Evolutionary conservation across 2,113 vertebrate genomes (phyloP).

Genomic region (Hucho hucho): DNA sequence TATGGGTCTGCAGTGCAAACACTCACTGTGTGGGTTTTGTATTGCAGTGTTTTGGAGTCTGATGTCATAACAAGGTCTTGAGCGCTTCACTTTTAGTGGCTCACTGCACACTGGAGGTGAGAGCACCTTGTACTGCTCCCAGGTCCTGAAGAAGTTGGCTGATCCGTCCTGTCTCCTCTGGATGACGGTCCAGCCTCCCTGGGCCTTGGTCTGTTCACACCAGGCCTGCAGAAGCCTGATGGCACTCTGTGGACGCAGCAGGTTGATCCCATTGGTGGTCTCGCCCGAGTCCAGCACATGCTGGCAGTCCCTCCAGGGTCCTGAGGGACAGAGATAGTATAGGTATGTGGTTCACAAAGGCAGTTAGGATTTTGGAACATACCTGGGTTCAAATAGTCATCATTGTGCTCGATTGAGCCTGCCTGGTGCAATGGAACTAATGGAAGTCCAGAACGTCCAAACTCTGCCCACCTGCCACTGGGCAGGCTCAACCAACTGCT

Average conservation of each 20-base stretch:
- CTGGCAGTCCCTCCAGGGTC: constrained; percentile 85
- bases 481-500: no score
- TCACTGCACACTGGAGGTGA: neutral
- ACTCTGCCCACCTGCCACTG: no score
- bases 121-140: constrained; percentile 88
- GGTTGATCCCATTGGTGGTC: constrained; percentile 78
- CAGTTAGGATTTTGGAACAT: neutral
- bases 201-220: constrained; percentile 81
- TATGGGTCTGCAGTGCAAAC: neutral
- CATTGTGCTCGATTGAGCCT: neutral
- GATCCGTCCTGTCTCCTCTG: constrained; percentile 88
- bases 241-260: constrained; percentile 72
- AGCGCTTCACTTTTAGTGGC: no score
- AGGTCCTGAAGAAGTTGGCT: constrained; percentile 86
- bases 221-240: constrained; percentile 80
- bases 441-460: no score
- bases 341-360: neutral
- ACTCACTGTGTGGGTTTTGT: neutral
- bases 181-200: constrained; percentile 88
- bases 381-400: no score
- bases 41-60: neutral
- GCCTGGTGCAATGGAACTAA: neutral
- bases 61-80: no score
- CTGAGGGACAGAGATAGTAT: constrained; percentile 51
- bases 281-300: constrained; percentile 76